Evolutionary conservation across 2,888 invertebrate species (phyloP).

Genomic region (Pterostichus niger): DNA sequence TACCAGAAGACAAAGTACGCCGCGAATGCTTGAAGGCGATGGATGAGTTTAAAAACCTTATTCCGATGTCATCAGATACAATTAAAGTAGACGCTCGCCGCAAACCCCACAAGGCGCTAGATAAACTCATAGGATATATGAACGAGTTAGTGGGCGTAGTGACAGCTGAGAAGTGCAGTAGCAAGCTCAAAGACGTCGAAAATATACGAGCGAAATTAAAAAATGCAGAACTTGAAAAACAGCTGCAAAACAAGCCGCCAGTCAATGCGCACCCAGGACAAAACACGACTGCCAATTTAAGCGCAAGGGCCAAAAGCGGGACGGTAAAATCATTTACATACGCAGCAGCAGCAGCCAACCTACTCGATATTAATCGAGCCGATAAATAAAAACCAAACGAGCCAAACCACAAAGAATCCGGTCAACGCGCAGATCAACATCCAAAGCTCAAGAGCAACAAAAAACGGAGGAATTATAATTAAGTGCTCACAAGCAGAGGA

Average conservation of each 20-base stretch:
- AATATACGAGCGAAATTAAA: neutral
- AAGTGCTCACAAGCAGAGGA: neutral
- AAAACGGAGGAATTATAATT: neutral
- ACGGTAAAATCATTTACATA: neutral
- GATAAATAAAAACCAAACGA: neutral
- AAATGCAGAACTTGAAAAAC: neutral
- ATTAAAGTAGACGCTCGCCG: neutral
- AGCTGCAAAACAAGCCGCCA: neutral
- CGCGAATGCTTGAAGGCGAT: neutral
- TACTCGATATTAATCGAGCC: conserved; percentile 18
- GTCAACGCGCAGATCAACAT: neutral
- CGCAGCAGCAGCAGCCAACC: conserved; percentile 10
- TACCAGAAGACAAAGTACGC: neutral
- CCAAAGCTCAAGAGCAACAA: neutral
- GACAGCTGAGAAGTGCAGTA: conserved; percentile 3
- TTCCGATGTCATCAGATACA: neutral
- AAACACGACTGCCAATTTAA: neutral
- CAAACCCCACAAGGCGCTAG: conserved; percentile 3
- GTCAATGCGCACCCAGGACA: neutral
- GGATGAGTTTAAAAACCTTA: neutral
- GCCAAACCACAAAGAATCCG: conserved; percentile 18
- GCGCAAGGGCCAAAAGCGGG: neutral
- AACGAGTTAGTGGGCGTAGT: neutral
- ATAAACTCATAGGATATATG: neutral
- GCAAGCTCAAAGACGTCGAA: conserved; percentile 20